phyloP scores from a whole-genome alignment of 2,797 vertebrate species.

The Notolepis coatsorum region DNA sequence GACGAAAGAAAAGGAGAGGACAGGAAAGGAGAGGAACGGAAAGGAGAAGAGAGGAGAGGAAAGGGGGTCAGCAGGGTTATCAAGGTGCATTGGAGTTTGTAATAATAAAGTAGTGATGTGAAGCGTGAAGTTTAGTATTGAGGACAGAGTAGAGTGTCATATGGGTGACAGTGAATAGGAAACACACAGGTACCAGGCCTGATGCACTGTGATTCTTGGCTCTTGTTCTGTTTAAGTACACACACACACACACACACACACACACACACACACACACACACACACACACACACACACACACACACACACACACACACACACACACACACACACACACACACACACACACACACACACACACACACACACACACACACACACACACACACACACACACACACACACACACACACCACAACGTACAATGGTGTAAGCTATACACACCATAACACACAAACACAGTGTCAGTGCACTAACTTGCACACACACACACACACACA shows the following conservation, averaged over 20 bases:
- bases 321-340: too few relatives aligned
- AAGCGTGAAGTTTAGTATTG: constrained; percentile 28
- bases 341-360: too few relatives aligned
- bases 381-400: neutral
- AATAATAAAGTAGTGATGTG: constrained; percentile 7
- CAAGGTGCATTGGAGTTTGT: constrained; percentile 14
- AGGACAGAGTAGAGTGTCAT: constrained; percentile 34
- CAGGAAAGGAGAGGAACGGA: too few relatives aligned
- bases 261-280: neutral
- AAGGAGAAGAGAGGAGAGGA: neutral
- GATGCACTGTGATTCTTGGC: constrained; percentile 59
- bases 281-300: neutral
- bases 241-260: neutral
- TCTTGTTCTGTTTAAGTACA: constrained; percentile 60
- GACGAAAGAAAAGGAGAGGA: too few relatives aligned
- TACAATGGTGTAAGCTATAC: constrained; percentile 14
- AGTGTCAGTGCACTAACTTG: too few relatives aligned
- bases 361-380: neutral
- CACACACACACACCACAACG: constrained; percentile 16
- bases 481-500: too few relatives aligned
- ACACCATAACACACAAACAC: constrained; percentile 2
- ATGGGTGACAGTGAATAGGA: constrained; percentile 59
- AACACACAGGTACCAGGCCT: constrained; percentile 53
- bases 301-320: too few relatives aligned
- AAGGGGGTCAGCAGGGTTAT: neutral